Conservation (phyloP, 2,888 invertebrate species). For the Drosophila nigricruria region DNA sequence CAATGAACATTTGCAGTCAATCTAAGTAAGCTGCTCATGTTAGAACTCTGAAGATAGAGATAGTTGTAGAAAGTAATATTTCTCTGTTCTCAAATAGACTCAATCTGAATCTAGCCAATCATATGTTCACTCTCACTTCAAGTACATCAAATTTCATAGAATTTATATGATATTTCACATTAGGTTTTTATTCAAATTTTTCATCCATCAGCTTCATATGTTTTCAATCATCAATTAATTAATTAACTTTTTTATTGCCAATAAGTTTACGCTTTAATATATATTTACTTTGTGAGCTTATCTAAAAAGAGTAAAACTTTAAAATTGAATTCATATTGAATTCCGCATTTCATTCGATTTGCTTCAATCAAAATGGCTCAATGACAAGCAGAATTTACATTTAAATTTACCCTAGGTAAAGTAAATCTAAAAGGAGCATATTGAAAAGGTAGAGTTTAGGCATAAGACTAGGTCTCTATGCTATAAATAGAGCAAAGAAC, state of each 20-base stretch:
- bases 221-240: background rate
- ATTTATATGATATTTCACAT: too few species aligned
- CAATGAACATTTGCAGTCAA: background rate
- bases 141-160: too few species aligned
- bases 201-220: background rate
- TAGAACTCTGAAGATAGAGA: too few species aligned
- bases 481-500: background rate
- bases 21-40: background rate
- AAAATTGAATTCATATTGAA: conserved; percentile 10
- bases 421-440: background rate
- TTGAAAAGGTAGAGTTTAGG: background rate
- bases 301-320: background rate
- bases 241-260: background rate
- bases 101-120: background rate
- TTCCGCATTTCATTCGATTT: conserved; percentile 11
- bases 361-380: conserved; percentile 20
- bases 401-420: conserved; percentile 4
- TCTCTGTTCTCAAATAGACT: background rate
- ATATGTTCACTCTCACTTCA: too few species aligned
- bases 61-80: too few species aligned
- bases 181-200: too few species aligned
- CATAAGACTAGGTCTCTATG: background rate
- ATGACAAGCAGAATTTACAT: conserved; percentile 3
- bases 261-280: background rate
- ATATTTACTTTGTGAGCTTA: background rate